Percentiles rank a stretch among this genome's conserved stretches.
Conservation (phyloP, 2,113 vertebrate species). For the Gymnogyps californianus region DNA sequence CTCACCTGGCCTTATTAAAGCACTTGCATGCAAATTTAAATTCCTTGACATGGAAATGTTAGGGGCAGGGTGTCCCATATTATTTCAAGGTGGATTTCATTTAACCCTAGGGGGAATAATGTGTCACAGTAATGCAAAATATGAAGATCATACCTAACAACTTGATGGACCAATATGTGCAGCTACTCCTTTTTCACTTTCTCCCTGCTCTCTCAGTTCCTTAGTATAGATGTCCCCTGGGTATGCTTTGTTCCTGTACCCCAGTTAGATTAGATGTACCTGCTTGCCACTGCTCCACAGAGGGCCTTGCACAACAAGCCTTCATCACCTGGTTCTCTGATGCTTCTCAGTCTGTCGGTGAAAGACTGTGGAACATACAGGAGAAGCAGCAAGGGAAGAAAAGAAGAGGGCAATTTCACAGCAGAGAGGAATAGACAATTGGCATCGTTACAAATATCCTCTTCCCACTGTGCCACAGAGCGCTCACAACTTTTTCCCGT, state of each 20-base stretch:
- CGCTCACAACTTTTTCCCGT: rapidly evolving
- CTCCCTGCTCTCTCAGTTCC: background rate
- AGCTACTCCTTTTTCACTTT: background rate
- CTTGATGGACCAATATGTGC: background rate
- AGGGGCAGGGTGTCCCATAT: no score
- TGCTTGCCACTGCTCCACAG: background rate
- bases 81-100: background rate
- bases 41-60: background rate
- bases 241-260: background rate
- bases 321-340: background rate
- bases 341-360: background rate
- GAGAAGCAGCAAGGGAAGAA: background rate
- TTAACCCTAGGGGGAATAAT: background rate
- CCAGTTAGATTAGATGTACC: background rate
- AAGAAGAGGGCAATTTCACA: background rate
- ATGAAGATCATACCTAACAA: background rate
- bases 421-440: background rate
- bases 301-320: background rate
- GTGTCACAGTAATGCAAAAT: background rate
- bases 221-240: background rate
- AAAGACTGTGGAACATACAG: rapidly evolving
- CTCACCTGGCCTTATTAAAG: background rate
- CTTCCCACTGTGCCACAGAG: background rate
- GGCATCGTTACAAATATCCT: background rate
- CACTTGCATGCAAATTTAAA: background rate